Base-by-base conservation (phyloP, 2,888 invertebrate genomes). In the Callimorpha dominula region DNA sequence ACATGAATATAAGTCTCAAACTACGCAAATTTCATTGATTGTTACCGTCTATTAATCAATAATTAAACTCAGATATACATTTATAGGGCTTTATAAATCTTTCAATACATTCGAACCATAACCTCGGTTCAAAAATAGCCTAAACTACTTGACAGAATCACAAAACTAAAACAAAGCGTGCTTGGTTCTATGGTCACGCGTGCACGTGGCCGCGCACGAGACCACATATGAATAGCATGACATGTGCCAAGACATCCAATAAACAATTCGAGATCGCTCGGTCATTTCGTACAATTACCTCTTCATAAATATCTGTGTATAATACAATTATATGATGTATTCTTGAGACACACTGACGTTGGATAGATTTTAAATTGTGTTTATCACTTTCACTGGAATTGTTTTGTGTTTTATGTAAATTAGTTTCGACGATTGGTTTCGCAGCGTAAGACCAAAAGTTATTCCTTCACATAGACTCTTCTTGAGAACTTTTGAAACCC, bases 261-360 rank as follows among this genome's bases (percentile, higher is more conserved):
- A 72, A 69, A 76, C 73, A 76, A 81, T 80, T 74, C 78, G 50
- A 64, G 65, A 70, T 42, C 31, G 74, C 17, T 66, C 78, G 74
- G 76, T 71, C 79, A 74, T 70, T 73, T 76, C 17, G 75, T 75
- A 72, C 85, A 80, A 83, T 81, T 83, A 78, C 80, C 83, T 67
- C 20, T 57, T 68, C 62, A 74, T 78, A 71, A 78, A 81, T 81
- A 64, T 8, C 0, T 54, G 43, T 71, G 70, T 73, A 50, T 72
- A 57, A 65, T 67, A 68, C 50, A 40, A 49, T 60, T 40, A 52
- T 60, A 64, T 62, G 50, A n/a, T 50, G 65, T 52, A 65, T 57
- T 43, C 52, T 57, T 1, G 67, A 68, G 54, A 68, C 67, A 68
- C 43, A 68, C 42, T 52, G 43, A 49, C 7, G 14, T 60, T 9